Conservation (phyloP, 2,888 invertebrate genomes). For the Steinernema hermaphroditum region DNA sequence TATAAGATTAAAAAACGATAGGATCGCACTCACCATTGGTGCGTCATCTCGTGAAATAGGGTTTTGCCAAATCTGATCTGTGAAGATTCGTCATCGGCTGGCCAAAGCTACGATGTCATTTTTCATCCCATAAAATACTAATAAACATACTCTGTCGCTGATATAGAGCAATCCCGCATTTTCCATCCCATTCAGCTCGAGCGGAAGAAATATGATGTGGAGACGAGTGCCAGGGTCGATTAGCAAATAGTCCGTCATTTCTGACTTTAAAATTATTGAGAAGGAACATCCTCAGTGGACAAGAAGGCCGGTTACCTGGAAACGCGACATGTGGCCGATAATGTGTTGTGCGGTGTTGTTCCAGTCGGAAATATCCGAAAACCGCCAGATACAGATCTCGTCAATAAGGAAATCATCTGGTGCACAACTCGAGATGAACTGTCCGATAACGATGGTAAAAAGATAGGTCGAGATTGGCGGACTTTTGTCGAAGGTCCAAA, state of each 20-base stretch:
- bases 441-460: conserved; percentile 43
- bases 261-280: not conserved
- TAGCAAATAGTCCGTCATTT: conserved; percentile 40
- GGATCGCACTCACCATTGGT: conserved; percentile 37
- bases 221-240: conserved; percentile 36
- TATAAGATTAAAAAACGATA: not conserved
- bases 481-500: conserved; percentile 39
- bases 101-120: conserved; percentile 33
- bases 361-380: conserved; percentile 31
- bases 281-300: not conserved
- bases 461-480: conserved; percentile 41
- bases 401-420: not conserved
- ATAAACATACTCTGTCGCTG: conserved; percentile 33
- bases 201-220: conserved; percentile 38
- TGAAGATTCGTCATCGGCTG: conserved; percentile 21
- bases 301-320: not conserved
- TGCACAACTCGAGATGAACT: conserved; percentile 34
- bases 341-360: conserved; percentile 27
- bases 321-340: not conserved
- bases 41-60: conserved; percentile 43
- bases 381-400: conserved; percentile 45
- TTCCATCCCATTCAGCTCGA: conserved; percentile 43
- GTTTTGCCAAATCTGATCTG: conserved; percentile 37
- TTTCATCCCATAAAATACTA: too few relatives aligned
- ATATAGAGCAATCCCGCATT: conserved; percentile 41